These are phyloP conservation scores for Troides helena DNA, from an alignment of 2,888 invertebrate species.

Conservation along the genomic window DNA sequence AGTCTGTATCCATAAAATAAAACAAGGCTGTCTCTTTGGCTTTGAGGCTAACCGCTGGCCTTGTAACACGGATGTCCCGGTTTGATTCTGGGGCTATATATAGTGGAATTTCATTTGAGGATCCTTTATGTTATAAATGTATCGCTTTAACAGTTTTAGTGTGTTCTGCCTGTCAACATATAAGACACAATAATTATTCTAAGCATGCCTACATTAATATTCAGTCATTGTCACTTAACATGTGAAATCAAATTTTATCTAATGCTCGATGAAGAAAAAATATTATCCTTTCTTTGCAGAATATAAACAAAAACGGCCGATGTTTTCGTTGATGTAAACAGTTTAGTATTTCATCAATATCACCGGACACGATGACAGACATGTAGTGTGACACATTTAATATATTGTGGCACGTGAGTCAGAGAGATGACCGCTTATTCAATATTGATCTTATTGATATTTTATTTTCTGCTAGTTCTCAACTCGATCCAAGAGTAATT, in stretches of 20 bases:
- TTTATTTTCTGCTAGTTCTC: constrained; percentile 27
- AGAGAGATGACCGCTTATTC: constrained; percentile 29
- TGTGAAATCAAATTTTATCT: not conserved
- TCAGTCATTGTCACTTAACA: not conserved
- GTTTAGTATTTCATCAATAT: constrained; percentile 3
- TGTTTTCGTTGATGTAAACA: not conserved
- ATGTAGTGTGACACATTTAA: constrained; percentile 28
- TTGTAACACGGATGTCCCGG: no score
- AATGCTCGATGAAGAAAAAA: not conserved
- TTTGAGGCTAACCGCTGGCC: no score
- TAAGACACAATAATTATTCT: no score
- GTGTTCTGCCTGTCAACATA: no score
- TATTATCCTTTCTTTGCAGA: not conserved
- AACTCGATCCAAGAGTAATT: constrained; percentile 3
- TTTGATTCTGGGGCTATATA: no score
- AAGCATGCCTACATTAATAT: no score
- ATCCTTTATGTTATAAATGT: no score
- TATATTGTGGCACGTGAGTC: constrained; percentile 30
- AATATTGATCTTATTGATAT: constrained; percentile 31
- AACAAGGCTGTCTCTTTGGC: not conserved
- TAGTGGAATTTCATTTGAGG: no score
- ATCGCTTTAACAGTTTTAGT: no score
- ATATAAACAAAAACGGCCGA: not conserved
- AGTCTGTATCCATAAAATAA: not conserved
- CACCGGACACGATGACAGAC: constrained; percentile 10